Evolutionary conservation across 2,888 invertebrate genomes (phyloP).

Genomic region (Melanophora roralis): DNA sequence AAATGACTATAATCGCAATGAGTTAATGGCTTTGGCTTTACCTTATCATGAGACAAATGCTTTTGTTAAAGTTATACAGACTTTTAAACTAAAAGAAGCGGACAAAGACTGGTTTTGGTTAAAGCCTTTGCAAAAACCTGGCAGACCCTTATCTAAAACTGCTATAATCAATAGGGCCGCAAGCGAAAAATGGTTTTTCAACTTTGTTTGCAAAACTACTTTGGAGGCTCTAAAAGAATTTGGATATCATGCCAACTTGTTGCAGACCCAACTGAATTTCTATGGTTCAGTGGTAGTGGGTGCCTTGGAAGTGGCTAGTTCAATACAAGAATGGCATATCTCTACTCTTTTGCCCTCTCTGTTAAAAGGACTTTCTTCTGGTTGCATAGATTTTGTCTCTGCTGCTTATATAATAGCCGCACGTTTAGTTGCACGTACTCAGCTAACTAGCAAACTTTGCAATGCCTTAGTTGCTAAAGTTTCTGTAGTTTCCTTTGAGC

Average conservation of each 20-base stretch:
- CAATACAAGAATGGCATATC: constrained; percentile 82
- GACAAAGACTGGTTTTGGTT: constrained; percentile 88
- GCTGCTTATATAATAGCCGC: constrained; percentile 86
- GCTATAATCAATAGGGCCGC: constrained; percentile 85
- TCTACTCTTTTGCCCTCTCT: constrained; percentile 84
- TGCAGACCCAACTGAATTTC: constrained; percentile 87
- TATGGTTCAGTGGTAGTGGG: constrained; percentile 87
- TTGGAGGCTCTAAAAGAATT: constrained; percentile 80
- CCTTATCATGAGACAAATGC: constrained; percentile 96
- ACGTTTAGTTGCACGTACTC: constrained; percentile 82
- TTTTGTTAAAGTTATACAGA: constrained; percentile 89
- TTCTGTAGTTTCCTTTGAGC: constrained; percentile 77
- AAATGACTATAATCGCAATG: constrained; percentile 91
- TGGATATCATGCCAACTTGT: constrained; percentile 79
- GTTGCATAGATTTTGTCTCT: constrained; percentile 84
- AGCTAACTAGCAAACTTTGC: constrained; percentile 80
- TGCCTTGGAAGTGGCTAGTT: constrained; percentile 80
- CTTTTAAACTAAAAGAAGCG: constrained; percentile 82
- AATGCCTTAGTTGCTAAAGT: constrained; percentile 81
- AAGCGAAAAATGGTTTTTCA: constrained; percentile 81
- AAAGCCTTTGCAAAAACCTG: constrained; percentile 84
- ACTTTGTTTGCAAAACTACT: constrained; percentile 81
- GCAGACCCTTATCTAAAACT: constrained; percentile 84
- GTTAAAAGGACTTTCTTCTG: constrained; percentile 84
- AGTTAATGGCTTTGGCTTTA: constrained; percentile 87